Evolutionary conservation across 1,140 invertebrate species (phyloP), one percentile per base, ranked within the genome.

Genomic region (Aplysia californica): DNA sequence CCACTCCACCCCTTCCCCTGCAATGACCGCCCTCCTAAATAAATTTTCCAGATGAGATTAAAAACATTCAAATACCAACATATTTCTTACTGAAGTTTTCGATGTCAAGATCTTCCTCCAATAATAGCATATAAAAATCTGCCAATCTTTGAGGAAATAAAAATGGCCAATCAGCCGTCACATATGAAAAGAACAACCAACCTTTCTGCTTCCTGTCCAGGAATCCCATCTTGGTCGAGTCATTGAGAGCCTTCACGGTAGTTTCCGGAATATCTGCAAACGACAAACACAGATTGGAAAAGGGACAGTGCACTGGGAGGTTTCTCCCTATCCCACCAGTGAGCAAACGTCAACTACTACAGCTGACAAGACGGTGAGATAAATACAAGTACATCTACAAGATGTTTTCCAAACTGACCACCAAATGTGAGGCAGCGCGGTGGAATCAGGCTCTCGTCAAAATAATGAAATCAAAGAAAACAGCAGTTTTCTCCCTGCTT

Each of bases 231-330:
- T 73, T 73, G 38, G 41, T 5, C 1, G 70, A 23, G 1, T 61
- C 29, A 3, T n/a, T 23, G 1, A 73, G 70, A 15, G 70, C 55
- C 41, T 73, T 73, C 5, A 73, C 70, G 6, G 55, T 61, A 2
- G 70, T 73, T 18, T 73, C 55, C 61, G 70, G 35, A 31, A 73
- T 61, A 41, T 73, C 70, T 73, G 38, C 20, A 73, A 26, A 58
- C 26, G 58, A 26, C 55, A 2, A 20, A 56, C 5, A 20, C 35
- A 35, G 15, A 35, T 31, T 31, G 33, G 20, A 35, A 35, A 66
- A 33, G 20, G 15, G 20, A 26, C 23, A 6, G 10, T 61, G n/a
- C n/a, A 29, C 6, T 66, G 44, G 44, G 10, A n/a, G n/a, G 10
- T 15, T 50, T 15, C 44, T 50, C 10, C 44, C 10, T 50, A 15